Evolutionary conservation across 2,797 vertebrate species (phyloP), one percentile per base, ranked within the genome.

Genomic region (Lutjanus campechanus): DNA sequence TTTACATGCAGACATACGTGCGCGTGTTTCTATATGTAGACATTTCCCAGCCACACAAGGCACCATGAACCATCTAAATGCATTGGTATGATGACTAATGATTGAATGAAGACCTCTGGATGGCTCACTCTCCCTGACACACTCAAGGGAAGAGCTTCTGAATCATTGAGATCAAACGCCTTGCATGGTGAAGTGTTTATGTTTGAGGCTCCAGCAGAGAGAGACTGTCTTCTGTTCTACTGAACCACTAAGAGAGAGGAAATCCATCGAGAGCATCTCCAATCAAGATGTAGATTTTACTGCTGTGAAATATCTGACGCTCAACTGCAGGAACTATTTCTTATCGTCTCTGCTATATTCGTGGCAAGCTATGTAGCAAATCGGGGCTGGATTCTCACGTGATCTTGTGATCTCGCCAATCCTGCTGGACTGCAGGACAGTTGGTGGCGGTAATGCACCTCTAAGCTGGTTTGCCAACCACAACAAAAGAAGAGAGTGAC

Each of bases 121-220:
- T 68, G 53, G 58, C 36, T 79, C 74, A 59, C 49, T 73, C 46
- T 73, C 66, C 53, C 61, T 8, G 17, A 83, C 44, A 29, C n/a
- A 69, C 85, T 82, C 46, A 46, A 54, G 63, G 76, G 51, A 68
- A 69, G 63, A 22, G 64, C 79, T 59, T 76, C 50, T 71, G 62
- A 86, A 71, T 82, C 81, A 76, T 2, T 49, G 61, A 63, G 70
- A 86, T 88, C 67, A 89, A 87, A 90, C 59, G 25, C 54, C 49
- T 47, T 9, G 44, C 56, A 63, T 40, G 61, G 54, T 3, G 19
- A 51, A 68, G 62, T 81, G 80, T 85, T 89, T 87, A 82, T 80
- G 41, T 81, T 82, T 50, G 54, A 61, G 65, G 62, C 70, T 85
- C 62, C 49, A 50, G 49, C 46, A 65, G 71, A 86, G 22, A 22